Percentiles rank a stretch among this genome's conserved stretches.
Conservation (phyloP, 2,113 vertebrate genomes). For the Percina caprodes region DNA sequence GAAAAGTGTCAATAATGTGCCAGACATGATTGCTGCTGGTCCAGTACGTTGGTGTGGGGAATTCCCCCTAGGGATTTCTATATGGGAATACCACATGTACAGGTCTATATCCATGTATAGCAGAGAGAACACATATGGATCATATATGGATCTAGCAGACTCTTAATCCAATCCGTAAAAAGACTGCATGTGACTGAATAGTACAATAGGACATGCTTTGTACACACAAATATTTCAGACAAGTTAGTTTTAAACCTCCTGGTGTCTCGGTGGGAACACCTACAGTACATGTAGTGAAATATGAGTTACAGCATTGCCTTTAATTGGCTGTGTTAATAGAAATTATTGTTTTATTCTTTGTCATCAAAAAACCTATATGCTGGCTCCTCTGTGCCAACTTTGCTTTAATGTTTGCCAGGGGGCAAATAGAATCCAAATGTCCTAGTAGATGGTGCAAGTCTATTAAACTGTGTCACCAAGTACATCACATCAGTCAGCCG, state of each 20-base stretch:
- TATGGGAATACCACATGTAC: constrained; percentile 19
- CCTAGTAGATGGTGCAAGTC: constrained; percentile 43
- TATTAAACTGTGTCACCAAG: constrained; percentile 58
- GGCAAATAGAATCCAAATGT: constrained; percentile 52
- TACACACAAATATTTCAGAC: background rate
- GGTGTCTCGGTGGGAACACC: background rate
- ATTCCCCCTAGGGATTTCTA: constrained; percentile 32
- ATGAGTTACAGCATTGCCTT: background rate
- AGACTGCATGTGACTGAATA: background rate
- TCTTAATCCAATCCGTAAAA: background rate
- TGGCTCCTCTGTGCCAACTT: constrained; percentile 8
- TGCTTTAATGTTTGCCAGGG: constrained; percentile 27
- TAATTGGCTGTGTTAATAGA: background rate
- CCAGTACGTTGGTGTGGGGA: background rate
- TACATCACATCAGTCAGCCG: constrained; percentile 48
- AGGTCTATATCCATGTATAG: constrained; percentile 47
- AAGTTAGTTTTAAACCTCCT: background rate
- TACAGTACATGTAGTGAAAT: background rate
- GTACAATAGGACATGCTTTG: background rate
- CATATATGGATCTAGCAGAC: constrained; percentile 19
- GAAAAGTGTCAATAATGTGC: constrained; percentile 11
- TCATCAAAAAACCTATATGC: background rate
- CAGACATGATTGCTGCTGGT: constrained; percentile 46
- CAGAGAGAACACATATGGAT: constrained; percentile 12
- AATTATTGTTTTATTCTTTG: background rate